Evolutionary conservation across 2,113 vertebrate genomes (phyloP).

Genomic region (Calidris pygmaea): DNA sequence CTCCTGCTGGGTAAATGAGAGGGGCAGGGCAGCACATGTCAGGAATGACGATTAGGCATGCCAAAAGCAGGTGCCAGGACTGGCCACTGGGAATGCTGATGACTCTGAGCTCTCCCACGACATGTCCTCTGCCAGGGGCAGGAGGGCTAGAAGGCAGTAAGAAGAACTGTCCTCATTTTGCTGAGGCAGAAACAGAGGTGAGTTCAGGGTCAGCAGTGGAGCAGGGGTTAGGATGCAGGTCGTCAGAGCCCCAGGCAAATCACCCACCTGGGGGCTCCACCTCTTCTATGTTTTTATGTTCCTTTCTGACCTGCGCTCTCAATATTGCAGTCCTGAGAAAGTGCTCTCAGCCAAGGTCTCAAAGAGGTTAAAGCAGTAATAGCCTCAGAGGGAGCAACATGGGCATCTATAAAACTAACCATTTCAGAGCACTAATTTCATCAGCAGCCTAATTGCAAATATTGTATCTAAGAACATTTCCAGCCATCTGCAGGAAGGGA

Average conservation of each 20-base stretch:
- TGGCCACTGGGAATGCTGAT: neutral
- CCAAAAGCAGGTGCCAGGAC: neutral
- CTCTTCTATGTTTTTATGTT: neutral
- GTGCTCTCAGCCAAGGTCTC: neutral
- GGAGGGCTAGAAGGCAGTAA: neutral
- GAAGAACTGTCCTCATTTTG: neutral
- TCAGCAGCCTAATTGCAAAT: conserved; percentile 46
- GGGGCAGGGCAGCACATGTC: neutral
- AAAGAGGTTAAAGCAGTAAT: conserved; percentile 43
- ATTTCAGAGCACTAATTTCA: conserved; percentile 63
- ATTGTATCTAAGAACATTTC: conserved; percentile 53
- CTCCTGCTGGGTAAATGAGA: neutral
- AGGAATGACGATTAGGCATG: neutral
- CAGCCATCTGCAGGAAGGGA: conserved; percentile 67
- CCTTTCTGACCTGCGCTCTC: neutral
- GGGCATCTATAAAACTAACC: conserved; percentile 47
- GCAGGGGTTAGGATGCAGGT: neutral
- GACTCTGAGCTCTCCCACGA: neutral
- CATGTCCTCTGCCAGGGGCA: neutral
- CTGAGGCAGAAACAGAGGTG: neutral
- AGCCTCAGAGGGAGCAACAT: conserved; percentile 13
- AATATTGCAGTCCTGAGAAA: neutral
- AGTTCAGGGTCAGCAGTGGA: neutral
- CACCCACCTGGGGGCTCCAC: neutral
- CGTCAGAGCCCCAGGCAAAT: neutral